Evolutionary conservation across 1,140 invertebrate genomes (phyloP), one percentile per base, ranked within the genome.

Genomic region (Dendroctonus valens): DNA sequence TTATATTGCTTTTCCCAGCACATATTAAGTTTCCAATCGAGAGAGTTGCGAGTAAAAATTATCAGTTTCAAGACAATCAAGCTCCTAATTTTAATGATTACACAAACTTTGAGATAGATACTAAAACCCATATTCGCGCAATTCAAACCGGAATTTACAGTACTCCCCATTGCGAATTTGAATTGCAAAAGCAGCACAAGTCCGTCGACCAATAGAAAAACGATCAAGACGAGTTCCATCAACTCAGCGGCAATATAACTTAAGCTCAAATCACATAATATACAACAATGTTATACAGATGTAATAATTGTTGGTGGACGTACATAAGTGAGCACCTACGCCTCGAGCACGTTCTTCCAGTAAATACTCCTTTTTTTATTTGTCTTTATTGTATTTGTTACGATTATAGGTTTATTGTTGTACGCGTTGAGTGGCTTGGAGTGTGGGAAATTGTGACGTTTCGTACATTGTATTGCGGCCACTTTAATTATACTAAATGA

Each of bases 321-420:
- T 62, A 41, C 49, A 52, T 52, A 52, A 52, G 41, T 49, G 41
- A 44, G 62, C 62, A 65, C 62, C 62, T 65, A 55, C 62, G 52
- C 62, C 58, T 9, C 38, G 46, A 65, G 54, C 62, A 65, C 62
- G 62, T 65, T 57, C 62, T 57, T 41, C 53, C 41, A 57, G 42
- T 65, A 65, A 65, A 65, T 65, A 57, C 15, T 41, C 11, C 40
- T 55, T 58, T 63, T 58, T 65, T 65, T 58, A 65, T 65, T 65
- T 48, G 62, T 57, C 38, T 58, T 65, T 65, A 65, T 57, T 63
- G 14, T 46, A 37, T 46, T 39, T 48, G 62, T 65, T 65, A 65
- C 62, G 62, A 65, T 65, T 65, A 65, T 65, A 65, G 51, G 62
- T 65, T 65, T 52, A 65, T 65, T 65, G 62, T 65, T 65, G 54